These are phyloP conservation scores for Chironomus striatipennis DNA, from an alignment of 1,140 invertebrate genomes.

Conservation along the genomic window DNA sequence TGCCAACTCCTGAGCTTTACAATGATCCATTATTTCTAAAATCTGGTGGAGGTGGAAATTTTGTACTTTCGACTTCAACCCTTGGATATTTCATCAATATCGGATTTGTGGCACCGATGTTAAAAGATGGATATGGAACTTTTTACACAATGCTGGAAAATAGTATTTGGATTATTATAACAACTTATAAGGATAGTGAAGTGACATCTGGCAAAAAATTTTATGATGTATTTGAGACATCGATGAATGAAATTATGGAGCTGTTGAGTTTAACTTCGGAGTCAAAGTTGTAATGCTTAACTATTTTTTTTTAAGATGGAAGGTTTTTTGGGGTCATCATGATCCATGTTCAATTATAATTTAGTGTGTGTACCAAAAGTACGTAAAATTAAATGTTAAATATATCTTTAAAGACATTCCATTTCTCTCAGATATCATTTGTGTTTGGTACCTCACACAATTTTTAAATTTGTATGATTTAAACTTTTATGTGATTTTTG, in stretches of 20 bases:
- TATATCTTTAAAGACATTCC: not conserved
- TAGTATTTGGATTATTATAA: not conserved
- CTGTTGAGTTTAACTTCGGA: not conserved
- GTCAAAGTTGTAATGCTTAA: not conserved
- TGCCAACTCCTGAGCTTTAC: constrained; percentile 46
- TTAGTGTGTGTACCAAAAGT: not conserved
- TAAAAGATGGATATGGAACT: constrained; percentile 50
- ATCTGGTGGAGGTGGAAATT: constrained; percentile 56
- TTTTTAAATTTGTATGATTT: too few species aligned
- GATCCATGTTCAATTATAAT: too few species aligned
- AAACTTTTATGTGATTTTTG: not conserved
- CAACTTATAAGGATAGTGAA: not conserved
- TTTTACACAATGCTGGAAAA: constrained; percentile 44
- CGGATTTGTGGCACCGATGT: constrained; percentile 52
- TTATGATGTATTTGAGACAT: not conserved
- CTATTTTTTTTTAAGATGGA: too few species aligned
- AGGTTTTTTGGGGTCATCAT: too few species aligned
- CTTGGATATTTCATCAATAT: constrained; percentile 48
- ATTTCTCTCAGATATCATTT: too few species aligned
- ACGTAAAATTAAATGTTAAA: not conserved
- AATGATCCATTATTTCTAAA: constrained; percentile 47
- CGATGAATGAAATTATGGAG: not conserved
- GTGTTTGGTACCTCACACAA: too few species aligned
- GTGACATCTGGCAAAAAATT: not conserved
- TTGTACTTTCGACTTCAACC: constrained; percentile 52